These are phyloP conservation scores for Cinclus cinclus DNA, from an alignment of 2,113 vertebrate genomes.

Conservation along the genomic window DNA sequence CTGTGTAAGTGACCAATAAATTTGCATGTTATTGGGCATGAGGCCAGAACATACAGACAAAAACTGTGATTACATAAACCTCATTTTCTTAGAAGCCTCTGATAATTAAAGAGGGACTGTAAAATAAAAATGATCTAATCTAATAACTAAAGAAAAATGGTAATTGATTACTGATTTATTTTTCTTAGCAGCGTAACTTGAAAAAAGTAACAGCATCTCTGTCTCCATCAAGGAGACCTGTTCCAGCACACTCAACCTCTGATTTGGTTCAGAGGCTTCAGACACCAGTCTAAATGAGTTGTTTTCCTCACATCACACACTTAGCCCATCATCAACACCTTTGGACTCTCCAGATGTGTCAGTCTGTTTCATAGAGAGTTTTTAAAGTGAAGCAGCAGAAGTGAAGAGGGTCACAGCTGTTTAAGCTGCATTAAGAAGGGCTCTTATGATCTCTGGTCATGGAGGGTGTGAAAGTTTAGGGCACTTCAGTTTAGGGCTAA, in stretches of 20 bases:
- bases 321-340: neutral
- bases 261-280: neutral
- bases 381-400: neutral
- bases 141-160: neutral
- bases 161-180: neutral
- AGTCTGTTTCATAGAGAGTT: neutral
- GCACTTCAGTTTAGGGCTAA: neutral
- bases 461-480: neutral
- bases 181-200: neutral
- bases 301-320: neutral
- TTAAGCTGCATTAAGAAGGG: neutral
- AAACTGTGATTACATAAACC: neutral
- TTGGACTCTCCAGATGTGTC: neutral
- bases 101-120: neutral
- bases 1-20: neutral
- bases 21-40: neutral
- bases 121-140: neutral
- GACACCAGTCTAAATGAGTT: neutral
- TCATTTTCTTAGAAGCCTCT: neutral
- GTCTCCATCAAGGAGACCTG: neutral
- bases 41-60: neutral
- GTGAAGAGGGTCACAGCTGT: neutral
- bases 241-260: neutral
- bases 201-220: neutral
- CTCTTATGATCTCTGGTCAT: neutral